Conservation (phyloP, 2,888 invertebrate species). For the Folsomia manolachei region DNA sequence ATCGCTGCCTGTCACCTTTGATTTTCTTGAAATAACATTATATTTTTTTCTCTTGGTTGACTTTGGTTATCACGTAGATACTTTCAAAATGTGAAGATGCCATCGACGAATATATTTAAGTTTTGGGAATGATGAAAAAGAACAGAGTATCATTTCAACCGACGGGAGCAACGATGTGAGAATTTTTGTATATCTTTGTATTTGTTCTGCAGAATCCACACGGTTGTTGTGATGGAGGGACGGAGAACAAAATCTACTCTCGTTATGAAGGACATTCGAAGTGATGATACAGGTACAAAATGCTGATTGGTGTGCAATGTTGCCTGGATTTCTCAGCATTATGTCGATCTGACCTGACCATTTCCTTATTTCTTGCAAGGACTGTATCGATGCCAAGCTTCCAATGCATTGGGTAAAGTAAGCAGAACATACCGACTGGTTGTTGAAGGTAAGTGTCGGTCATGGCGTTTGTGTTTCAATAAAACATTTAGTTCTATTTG, state of each 20-base stretch:
- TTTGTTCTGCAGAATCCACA: constrained; percentile 34
- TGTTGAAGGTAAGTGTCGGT: constrained; percentile 49
- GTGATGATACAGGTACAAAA: constrained; percentile 38
- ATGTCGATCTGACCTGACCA: too few relatives aligned
- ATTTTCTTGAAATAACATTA: neutral
- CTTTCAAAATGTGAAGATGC: neutral
- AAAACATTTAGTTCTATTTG: constrained; percentile 16
- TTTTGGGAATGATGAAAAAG: too few relatives aligned
- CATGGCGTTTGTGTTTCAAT: too few relatives aligned
- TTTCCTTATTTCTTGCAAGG: constrained; percentile 20
- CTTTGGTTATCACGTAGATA: neutral
- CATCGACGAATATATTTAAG: too few relatives aligned
- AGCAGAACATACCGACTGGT: constrained; percentile 42
- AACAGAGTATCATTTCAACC: constrained; percentile 4
- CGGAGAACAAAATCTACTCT: constrained; percentile 45
- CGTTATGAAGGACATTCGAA: constrained; percentile 46
- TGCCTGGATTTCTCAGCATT: too few relatives aligned
- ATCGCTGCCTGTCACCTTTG: neutral
- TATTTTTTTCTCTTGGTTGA: neutral
- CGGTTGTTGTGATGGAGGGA: constrained; percentile 40
- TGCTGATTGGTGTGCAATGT: too few relatives aligned
- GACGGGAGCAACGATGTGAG: constrained; percentile 16
- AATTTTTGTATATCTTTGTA: neutral
- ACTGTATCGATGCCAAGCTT: constrained; percentile 42
- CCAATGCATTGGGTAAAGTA: constrained; percentile 46